Conservation (phyloP, 2,888 invertebrate genomes). For the Tineola bisselliella region DNA sequence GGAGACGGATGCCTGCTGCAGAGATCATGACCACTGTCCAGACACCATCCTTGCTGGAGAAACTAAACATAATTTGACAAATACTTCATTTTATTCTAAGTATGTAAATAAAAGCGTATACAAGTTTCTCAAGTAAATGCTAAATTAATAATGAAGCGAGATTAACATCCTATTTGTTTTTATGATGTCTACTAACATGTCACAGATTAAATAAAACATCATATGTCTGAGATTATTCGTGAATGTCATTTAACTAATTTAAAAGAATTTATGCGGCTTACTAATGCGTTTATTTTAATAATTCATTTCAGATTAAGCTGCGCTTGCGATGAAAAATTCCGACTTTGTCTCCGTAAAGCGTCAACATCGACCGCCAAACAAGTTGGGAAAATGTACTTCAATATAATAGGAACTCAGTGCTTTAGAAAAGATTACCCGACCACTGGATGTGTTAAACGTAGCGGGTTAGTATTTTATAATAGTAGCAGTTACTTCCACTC, state of each 20-base stretch:
- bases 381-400: constrained; percentile 67
- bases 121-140: too few relatives aligned
- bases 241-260: too few relatives aligned
- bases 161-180: too few relatives aligned
- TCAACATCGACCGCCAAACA: constrained; percentile 36
- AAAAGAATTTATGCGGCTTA: too few relatives aligned
- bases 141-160: too few relatives aligned
- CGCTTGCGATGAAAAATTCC: constrained; percentile 63
- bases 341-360: constrained; percentile 47
- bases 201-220: too few relatives aligned
- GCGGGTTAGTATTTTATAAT: constrained; percentile 50
- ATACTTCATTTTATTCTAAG: constrained; percentile 69
- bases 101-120: too few relatives aligned
- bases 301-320: constrained; percentile 54
- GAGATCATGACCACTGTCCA: constrained; percentile 77
- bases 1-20: constrained; percentile 76
- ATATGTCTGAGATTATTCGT: too few relatives aligned
- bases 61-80: constrained; percentile 69
- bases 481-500: too few relatives aligned
- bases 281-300: too few relatives aligned
- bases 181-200: too few relatives aligned
- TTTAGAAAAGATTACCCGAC: constrained; percentile 68
- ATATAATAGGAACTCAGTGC: constrained; percentile 67
- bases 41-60: constrained; percentile 66
- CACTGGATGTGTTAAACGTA: constrained; percentile 50